phyloP scores from a whole-genome alignment of 2,797 vertebrate genomes.

The Rhynchotus rufescens region DNA sequence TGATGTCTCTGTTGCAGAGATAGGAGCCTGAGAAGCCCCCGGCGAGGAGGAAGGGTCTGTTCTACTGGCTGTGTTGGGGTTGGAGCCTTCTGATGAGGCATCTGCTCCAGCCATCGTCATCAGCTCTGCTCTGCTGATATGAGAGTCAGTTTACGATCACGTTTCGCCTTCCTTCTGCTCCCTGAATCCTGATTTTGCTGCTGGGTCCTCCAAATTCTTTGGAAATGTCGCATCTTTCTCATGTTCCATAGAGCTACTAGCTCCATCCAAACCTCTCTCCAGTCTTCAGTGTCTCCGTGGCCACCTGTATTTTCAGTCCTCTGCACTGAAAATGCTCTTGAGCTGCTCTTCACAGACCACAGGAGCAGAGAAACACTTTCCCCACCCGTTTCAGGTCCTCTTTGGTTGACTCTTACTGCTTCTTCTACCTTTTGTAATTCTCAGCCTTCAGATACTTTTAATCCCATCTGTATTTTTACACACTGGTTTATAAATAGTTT shows the following conservation, averaged over 20 bases:
- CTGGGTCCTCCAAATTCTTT: background rate
- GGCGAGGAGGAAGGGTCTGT: background rate
- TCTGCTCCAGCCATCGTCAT: background rate
- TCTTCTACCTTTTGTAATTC: background rate
- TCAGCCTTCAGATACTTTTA: background rate
- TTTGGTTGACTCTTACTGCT: rapidly evolving
- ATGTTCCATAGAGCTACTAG: rapidly evolving
- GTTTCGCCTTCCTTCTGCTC: background rate
- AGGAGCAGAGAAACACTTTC: too few relatives aligned
- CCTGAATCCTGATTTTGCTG: background rate
- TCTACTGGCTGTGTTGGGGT: background rate
- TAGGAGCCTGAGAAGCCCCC: background rate
- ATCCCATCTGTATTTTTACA: background rate
- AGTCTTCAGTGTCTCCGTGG: background rate
- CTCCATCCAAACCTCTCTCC: background rate
- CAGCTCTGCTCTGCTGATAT: too few relatives aligned
- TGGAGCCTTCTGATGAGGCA: too few relatives aligned
- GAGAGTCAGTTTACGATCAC: too few relatives aligned
- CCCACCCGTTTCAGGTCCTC: background rate
- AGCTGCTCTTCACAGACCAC: background rate
- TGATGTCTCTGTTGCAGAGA: background rate
- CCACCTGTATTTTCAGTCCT: too few relatives aligned
- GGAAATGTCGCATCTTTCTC: rapidly evolving
- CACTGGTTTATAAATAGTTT: background rate
- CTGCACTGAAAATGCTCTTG: background rate